Evolutionary conservation across 2,888 invertebrate genomes (phyloP).

Genomic region (Hymenopus coronatus): DNA sequence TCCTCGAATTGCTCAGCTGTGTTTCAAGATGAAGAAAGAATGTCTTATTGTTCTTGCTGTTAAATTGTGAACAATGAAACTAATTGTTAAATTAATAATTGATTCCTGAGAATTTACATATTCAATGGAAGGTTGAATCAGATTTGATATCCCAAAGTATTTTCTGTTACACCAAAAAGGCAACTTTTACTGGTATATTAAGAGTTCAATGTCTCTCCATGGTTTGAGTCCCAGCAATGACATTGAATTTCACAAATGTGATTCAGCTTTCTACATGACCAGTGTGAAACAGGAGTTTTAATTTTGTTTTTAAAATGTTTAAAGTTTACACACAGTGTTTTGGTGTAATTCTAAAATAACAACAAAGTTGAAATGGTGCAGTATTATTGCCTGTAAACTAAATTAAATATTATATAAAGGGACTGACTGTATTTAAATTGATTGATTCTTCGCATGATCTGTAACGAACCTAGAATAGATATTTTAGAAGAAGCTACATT

Average conservation of each 20-base stretch:
- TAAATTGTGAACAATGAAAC: neutral
- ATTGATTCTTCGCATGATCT: neutral
- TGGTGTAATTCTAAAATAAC: neutral
- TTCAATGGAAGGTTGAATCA: too few species aligned
- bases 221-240: too few species aligned
- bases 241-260: too few species aligned
- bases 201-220: too few species aligned
- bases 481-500: neutral
- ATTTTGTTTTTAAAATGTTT: too few species aligned
- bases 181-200: too few species aligned
- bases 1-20: neutral
- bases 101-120: too few species aligned
- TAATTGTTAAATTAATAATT: neutral
- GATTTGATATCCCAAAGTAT: too few species aligned
- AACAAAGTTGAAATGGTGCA: neutral
- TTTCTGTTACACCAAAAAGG: too few species aligned
- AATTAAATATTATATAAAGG: neutral
- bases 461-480: neutral
- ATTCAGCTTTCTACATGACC: too few species aligned
- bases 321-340: neutral
- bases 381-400: neutral
- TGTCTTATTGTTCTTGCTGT: neutral
- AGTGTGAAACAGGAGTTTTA: too few species aligned
- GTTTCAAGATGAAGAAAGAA: neutral
- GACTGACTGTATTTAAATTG: neutral